Base-by-base conservation (phyloP, 2,888 invertebrate genomes). In the Branchipolynoe longqiensis region DNA sequence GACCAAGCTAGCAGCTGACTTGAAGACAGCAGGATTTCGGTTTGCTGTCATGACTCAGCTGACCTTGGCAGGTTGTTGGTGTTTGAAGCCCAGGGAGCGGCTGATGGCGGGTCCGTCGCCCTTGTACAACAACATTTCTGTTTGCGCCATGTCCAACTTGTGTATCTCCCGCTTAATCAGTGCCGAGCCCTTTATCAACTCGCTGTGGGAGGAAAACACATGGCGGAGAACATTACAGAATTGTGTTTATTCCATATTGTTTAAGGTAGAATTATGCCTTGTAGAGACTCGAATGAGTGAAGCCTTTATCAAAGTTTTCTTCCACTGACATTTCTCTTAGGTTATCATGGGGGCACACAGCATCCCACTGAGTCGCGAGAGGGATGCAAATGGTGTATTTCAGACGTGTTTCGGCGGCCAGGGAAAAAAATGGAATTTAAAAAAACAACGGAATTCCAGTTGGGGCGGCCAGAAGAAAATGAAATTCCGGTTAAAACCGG, bases 141-240 rank as follows among this genome's bases (percentile, higher is more conserved):
- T 59, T 33, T 36, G 83, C n/a, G 58, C 84, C 28, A 84, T 25
- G 28, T 59, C 88, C 31, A 82, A 64, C 64, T 85, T 88, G n/a
- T 84, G 58, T 69, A 85, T 88, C 78, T 88, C 87, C 56, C 87
- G 64, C 48, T 88, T 40, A 0, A 87, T 86, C 33, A 86, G 74
- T n/a, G 62, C 59, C n/a, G 86, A 33, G 14, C 88, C 88, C 4
- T 83, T 56, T 87, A 88, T 85, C 69, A 88, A 64, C 56, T 88
- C 88, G 38, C 87, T 88, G 83, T n/a, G n/a, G n/a, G n/a, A n/a
- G n/a, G n/a, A n/a, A n/a, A n/a, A n/a, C n/a, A 25, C 14, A 8
- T 36, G 8, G 36, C 22, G 48, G 36, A 38, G 4, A 28, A 58
- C 22, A 25, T 25, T 3, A 6, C 12, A 74, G 14, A 74, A n/a